These are phyloP conservation scores for Therioaphis trifolii DNA, from an alignment of 2,888 invertebrate species.

Conservation along the genomic window DNA sequence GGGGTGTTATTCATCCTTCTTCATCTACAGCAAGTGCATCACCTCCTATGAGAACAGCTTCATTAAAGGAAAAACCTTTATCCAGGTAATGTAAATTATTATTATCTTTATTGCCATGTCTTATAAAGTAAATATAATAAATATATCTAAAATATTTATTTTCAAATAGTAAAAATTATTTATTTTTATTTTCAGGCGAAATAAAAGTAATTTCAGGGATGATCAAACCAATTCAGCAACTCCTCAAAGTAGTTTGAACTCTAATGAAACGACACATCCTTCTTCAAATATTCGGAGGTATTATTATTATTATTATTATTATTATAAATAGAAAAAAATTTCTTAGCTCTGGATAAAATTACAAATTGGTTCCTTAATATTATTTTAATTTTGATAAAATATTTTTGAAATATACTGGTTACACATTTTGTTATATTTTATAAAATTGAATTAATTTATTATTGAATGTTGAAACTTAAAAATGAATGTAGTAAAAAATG, in stretches of 20 bases:
- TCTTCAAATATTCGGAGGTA: conserved; percentile 54
- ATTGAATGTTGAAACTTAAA: neutral
- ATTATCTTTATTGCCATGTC: conserved; percentile 54
- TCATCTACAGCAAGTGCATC: conserved; percentile 63
- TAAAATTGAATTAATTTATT: too few species aligned
- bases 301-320: conserved; percentile 17
- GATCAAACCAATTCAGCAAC: conserved; percentile 51
- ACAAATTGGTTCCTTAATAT: neutral
- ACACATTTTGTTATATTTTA: conserved; percentile 6
- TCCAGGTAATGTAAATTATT: conserved; percentile 66
- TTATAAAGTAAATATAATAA: neutral
- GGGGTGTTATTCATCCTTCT: conserved; percentile 74
- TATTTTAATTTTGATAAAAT: neutral
- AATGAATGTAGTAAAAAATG: neutral
- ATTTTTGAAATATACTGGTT: conserved; percentile 22
- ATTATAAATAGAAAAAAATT: neutral
- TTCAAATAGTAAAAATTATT: neutral
- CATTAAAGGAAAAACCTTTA: conserved; percentile 72
- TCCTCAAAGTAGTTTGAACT: conserved; percentile 39
- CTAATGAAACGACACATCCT: conserved; percentile 33
- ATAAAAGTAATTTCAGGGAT: conserved; percentile 62
- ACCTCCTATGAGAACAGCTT: conserved; percentile 66
- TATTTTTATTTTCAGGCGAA: conserved; percentile 45
- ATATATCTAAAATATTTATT: neutral
- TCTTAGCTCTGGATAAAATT: conserved; percentile 10